These are phyloP conservation scores for Operophtera brumata DNA, from an alignment of 2,888 invertebrate species.

Conservation along the genomic window DNA sequence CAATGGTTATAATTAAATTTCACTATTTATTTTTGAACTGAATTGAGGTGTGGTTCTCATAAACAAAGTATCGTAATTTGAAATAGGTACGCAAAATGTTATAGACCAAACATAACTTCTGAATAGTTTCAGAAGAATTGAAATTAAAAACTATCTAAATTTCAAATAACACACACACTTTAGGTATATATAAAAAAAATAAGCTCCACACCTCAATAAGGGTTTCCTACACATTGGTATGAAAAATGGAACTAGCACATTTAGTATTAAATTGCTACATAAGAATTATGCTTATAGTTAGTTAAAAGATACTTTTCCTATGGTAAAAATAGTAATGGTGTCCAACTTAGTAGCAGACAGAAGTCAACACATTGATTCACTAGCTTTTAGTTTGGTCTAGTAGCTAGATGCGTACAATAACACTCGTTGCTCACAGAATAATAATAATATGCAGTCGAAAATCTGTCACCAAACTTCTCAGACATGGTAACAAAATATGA, in stretches of 20 bases:
- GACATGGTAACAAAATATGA: constrained; percentile 2
- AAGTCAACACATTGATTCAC: constrained; percentile 26
- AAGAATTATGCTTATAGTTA: constrained; percentile 59
- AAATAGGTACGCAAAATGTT: too few species aligned
- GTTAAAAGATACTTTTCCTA: constrained; percentile 54
- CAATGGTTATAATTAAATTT: constrained; percentile 67
- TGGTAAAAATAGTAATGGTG: constrained; percentile 48
- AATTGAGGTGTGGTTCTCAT: constrained; percentile 49
- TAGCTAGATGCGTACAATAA: constrained; percentile 29
- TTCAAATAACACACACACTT: too few species aligned
- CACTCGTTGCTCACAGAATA: constrained; percentile 40
- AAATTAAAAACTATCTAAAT: too few species aligned
- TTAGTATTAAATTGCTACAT: constrained; percentile 65
- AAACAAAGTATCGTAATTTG: background rate
- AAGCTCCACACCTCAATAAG: constrained; percentile 49
- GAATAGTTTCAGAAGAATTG: too few species aligned
- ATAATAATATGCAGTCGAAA: constrained; percentile 16
- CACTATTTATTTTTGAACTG: constrained; percentile 57
- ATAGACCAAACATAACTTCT: too few species aligned
- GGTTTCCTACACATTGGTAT: constrained; percentile 56
- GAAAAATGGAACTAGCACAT: constrained; percentile 71
- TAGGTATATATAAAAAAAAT: constrained; percentile 20
- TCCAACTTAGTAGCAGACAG: constrained; percentile 35
- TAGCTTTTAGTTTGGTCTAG: constrained; percentile 31
- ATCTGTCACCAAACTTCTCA: constrained; percentile 7